phyloP scores from a whole-genome alignment of 2,113 vertebrate species.

The Sorex fumeus region DNA sequence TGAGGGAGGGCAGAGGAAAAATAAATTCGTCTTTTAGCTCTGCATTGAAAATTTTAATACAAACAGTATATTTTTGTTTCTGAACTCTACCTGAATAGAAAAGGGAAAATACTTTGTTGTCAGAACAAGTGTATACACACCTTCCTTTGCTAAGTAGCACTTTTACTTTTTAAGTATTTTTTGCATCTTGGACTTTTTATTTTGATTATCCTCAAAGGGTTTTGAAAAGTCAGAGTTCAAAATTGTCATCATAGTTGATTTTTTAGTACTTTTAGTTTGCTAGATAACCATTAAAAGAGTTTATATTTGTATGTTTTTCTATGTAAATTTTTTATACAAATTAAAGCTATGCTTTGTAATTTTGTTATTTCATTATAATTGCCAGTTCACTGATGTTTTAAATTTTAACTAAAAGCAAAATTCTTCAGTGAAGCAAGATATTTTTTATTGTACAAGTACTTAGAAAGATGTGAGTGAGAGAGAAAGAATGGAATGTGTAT shows the following conservation, averaged over 20 bases:
- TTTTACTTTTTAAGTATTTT: not conserved
- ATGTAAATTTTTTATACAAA: slow-evolving; percentile 15
- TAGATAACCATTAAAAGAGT: not conserved
- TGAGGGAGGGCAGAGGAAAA: no score
- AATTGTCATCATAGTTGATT: slow-evolving; percentile 27
- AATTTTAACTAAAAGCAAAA: not conserved
- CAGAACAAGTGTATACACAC: not conserved
- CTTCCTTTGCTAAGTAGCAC: not conserved
- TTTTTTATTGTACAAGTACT: no score
- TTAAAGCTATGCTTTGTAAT: slow-evolving; percentile 9
- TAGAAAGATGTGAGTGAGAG: no score
- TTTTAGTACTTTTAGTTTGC: not conserved
- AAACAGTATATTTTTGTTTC: slow-evolving; percentile 10
- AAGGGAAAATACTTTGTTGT: not conserved
- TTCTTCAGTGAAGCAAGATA: not conserved
- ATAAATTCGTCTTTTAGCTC: not conserved
- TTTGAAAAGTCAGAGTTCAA: slow-evolving; percentile 10
- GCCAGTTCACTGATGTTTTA: not conserved
- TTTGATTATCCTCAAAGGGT: slow-evolving; percentile 18
- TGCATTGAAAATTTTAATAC: not conserved
- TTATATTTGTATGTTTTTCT: not conserved
- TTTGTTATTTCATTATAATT: slow-evolving; percentile 17
- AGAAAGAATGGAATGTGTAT: no score
- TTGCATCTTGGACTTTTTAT: not conserved
- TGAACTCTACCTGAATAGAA: not conserved